A percentile compares a stretch with the other conserved stretches of the same genome.
These are phyloP conservation scores for Formica exsecta DNA, from an alignment of 1,140 invertebrate species.

Conservation along the genomic window DNA sequence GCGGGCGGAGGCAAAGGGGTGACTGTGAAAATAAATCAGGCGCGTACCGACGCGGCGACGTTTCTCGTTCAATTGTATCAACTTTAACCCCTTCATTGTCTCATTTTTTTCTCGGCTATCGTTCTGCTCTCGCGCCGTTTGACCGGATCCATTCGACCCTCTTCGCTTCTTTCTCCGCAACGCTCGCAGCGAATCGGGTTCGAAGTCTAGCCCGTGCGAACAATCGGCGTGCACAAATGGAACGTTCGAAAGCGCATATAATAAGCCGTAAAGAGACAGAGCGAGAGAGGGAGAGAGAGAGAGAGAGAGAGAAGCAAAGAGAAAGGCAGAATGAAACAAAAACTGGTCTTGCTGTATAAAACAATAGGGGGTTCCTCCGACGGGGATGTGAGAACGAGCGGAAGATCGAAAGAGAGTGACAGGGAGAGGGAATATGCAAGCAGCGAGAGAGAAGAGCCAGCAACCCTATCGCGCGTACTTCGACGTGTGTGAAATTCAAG, in stretches of 20 bases:
- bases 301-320: slow-evolving; percentile 51
- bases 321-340: slow-evolving; percentile 74
- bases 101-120: slow-evolving; percentile 72
- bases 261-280: slow-evolving; percentile 75
- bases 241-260: slow-evolving; percentile 77
- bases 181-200: slow-evolving; percentile 64
- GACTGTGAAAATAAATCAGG: slow-evolving; percentile 78
- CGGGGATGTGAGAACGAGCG: slow-evolving; percentile 28
- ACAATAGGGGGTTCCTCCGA: slow-evolving; percentile 75
- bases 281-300: slow-evolving; percentile 62
- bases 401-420: slow-evolving; percentile 47
- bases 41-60: slow-evolving; percentile 70
- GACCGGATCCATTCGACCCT: slow-evolving; percentile 74
- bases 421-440: slow-evolving; percentile 24
- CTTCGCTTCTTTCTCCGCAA: slow-evolving; percentile 35
- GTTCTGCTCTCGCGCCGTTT: slow-evolving; percentile 74
- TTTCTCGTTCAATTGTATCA: slow-evolving; percentile 79
- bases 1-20: slow-evolving; percentile 48
- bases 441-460: slow-evolving; percentile 30
- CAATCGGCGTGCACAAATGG: slow-evolving; percentile 71
- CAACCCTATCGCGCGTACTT: slow-evolving; percentile 53
- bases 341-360: slow-evolving; percentile 82
- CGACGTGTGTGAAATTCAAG: slow-evolving; percentile 80
- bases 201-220: slow-evolving; percentile 71
- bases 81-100: slow-evolving; percentile 79